A percentile compares a stretch with the other conserved stretches of the same genome.
These are phyloP conservation scores for Hippocampus zosterae DNA, from an alignment of 2,113 vertebrate genomes.

Conservation along the genomic window DNA sequence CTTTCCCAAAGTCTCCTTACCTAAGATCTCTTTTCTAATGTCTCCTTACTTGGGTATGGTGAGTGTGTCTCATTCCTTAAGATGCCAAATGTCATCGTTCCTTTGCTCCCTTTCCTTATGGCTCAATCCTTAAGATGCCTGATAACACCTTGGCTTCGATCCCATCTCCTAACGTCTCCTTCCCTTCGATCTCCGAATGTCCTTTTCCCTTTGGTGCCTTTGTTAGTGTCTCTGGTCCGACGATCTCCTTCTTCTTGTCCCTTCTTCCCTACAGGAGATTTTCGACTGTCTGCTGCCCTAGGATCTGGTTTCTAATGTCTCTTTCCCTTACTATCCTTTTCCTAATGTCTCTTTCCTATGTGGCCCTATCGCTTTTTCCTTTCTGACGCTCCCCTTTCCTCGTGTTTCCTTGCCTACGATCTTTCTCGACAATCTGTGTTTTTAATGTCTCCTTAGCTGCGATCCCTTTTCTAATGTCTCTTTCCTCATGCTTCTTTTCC, in stretches of 20 bases:
- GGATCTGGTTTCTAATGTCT: not conserved
- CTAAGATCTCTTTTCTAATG: constrained; percentile 2
- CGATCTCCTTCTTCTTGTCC: not conserved
- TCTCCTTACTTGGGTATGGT: not conserved
- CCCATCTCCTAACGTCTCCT: not conserved
- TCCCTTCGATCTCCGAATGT: not conserved
- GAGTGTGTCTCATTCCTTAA: not conserved
- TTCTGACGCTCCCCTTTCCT: no score
- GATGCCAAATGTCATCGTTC: no score
- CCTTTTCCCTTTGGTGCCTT: not conserved
- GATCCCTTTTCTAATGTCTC: not conserved
- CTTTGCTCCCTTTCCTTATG: not conserved
- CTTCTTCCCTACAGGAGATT: not conserved
- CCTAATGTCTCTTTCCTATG: no score
- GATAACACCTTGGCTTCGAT: no score
- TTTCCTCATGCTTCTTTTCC: not conserved
- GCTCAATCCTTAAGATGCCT: no score
- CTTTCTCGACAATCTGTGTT: not conserved
- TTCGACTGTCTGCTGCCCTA: no score
- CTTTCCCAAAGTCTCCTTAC: not conserved
- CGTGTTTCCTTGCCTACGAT: not conserved
- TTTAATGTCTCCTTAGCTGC: not conserved
- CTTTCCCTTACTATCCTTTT: not conserved
- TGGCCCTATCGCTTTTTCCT: no score
- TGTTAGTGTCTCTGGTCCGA: not conserved